Base-by-base conservation (phyloP, 2,113 vertebrate species). In the Chionomys nivalis region DNA sequence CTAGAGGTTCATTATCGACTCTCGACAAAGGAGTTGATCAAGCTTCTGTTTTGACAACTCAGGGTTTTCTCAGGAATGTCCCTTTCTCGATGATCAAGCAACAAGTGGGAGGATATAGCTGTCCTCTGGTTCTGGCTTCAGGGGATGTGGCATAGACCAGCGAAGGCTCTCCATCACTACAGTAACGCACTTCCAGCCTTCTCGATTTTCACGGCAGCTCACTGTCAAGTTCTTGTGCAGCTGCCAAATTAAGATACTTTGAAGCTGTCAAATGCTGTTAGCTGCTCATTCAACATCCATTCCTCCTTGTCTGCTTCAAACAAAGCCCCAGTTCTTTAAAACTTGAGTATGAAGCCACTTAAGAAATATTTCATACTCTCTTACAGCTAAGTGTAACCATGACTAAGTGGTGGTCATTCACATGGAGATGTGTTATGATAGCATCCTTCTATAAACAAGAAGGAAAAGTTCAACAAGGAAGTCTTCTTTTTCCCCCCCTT, bases 381-480 rank as follows among this genome's bases (percentile, higher is more conserved):
- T 77, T 75, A 66, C 31, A 79, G 26, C n/a, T 49, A 49, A 36
- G n/a, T 66, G n/a, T 58, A 21, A 83, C 49, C 28, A 83, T 33
- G 91, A 72, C 42, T 61, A 87, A 85, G 16, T 21, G 58, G 13
- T 83, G 49, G 17, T 63, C 68, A 52, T 44, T 47, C 28, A 63
- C 90, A 78, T 78, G 31, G 65, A 83, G 81, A 19, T 68, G 61
- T 78, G 49, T 76, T 58, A 86, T 36, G 21, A 92, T 11, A 76
- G 16, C 24, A 5, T 90, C 36, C n/a, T 31, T 89, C 90, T 61
- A 55, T 92, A 75, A 89, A 86, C 58, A 63, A 89, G 92, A 92
- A 90, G 7, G 31, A 28, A 91, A 96, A 77, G 21, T 36, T 52
- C 47, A 66, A n/a, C 52, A 87, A 90, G n/a, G 76, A 66, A 28